phyloP scores from a whole-genome alignment of 2,888 invertebrate species.

The Carabus problematicus region DNA sequence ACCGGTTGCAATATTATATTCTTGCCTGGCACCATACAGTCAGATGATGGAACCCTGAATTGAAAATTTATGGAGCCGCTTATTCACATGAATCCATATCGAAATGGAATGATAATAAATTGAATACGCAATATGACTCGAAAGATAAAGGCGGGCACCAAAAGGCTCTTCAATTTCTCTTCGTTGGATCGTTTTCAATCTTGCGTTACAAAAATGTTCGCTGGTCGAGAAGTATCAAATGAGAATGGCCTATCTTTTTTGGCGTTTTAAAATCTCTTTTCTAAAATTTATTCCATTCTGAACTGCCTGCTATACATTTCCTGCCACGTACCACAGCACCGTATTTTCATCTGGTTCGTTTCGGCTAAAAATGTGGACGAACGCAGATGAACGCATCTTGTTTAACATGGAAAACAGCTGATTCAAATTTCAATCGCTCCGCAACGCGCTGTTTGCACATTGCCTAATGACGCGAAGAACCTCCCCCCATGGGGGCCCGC shows the following conservation, averaged over 20 bases:
- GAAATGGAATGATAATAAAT: no score
- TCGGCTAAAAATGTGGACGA: neutral
- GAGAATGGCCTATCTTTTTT: conserved; percentile 14
- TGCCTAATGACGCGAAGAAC: conserved; percentile 29
- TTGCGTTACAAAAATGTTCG: conserved; percentile 16
- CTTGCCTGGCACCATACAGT: no score
- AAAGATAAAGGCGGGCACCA: no score
- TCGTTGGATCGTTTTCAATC: conserved; percentile 16
- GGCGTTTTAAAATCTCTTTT: conserved; percentile 27
- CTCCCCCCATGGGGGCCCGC: neutral
- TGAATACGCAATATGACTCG: no score
- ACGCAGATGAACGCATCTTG: conserved; percentile 12
- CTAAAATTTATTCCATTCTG: conserved; percentile 16
- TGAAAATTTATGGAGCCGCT: no score
- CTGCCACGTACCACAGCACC: no score
- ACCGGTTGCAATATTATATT: no score
- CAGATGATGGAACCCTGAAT: no score
- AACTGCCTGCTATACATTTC: conserved; percentile 19
- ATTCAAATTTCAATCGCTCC: conserved; percentile 32
- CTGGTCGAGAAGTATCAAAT: conserved; percentile 8
- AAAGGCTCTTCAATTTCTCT: no score
- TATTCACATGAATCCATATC: no score
- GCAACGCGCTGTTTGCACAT: conserved; percentile 30
- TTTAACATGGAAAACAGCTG: conserved; percentile 30
- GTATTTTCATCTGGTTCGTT: no score